Evolutionary conservation across 2,888 invertebrate species (phyloP).

Genomic region (Chaetogeoica ovagalla): DNA sequence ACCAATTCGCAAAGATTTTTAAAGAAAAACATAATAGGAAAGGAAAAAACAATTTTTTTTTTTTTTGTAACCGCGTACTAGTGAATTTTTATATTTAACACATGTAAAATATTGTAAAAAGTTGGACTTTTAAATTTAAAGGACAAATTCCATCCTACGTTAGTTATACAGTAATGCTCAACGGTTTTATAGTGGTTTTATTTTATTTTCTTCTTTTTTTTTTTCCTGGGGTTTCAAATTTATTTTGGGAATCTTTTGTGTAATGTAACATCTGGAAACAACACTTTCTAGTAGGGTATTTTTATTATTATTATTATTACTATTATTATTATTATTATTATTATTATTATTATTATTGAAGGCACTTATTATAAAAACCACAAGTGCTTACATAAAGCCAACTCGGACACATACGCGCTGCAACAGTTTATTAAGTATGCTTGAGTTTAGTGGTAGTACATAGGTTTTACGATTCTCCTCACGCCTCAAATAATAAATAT

Average conservation of each 20-base stretch:
- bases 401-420: not conserved
- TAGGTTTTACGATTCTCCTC: not conserved
- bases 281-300: constrained; percentile 5
- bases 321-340: too few relatives aligned
- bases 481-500: not conserved
- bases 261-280: constrained; percentile 21
- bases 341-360: too few relatives aligned
- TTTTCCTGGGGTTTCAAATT: constrained; percentile 14
- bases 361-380: constrained; percentile 4
- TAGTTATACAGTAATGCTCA: not conserved
- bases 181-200: not conserved
- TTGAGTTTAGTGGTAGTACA: not conserved
- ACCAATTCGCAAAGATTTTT: too few relatives aligned
- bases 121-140: not conserved
- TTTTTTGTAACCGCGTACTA: too few relatives aligned
- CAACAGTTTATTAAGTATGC: not conserved
- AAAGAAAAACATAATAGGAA: too few relatives aligned
- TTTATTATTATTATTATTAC: too few relatives aligned
- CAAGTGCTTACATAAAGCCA: not conserved
- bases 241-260: constrained; percentile 29
- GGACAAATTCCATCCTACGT: not conserved
- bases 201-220: not conserved
- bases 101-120: not conserved
- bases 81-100: not conserved
- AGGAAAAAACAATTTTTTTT: not conserved